phyloP scores from a whole-genome alignment of 2,113 vertebrate species.

The Patagioenas fasciata region DNA sequence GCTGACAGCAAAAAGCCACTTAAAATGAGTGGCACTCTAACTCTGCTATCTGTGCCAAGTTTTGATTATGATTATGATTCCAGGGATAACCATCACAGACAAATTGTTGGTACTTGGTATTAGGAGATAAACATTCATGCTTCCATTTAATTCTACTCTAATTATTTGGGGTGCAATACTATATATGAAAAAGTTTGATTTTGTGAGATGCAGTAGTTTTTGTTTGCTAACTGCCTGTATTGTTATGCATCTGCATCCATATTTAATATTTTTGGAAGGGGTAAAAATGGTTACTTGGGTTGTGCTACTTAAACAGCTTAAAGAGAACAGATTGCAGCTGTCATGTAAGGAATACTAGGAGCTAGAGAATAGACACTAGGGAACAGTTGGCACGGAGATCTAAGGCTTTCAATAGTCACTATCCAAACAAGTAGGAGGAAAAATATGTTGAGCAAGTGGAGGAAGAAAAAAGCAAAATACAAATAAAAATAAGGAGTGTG shows the following conservation, averaged over 20 bases:
- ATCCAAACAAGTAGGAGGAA: not conserved
- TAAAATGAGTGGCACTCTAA: not conserved
- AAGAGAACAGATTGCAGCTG: not conserved
- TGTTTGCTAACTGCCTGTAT: not conserved
- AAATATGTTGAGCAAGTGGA: not conserved
- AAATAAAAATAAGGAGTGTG: not conserved
- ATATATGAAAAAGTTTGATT: not conserved
- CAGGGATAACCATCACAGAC: not conserved
- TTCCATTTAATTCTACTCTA: not conserved
- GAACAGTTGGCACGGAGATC: not conserved
- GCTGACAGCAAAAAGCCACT: not conserved
- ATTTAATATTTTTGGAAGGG: not conserved
- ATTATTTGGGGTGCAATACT: not conserved
- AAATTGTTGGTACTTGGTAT: not conserved
- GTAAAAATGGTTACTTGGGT: not conserved
- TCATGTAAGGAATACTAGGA: not conserved
- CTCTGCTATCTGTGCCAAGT: not conserved
- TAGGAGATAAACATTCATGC: not conserved
- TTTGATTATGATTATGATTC: slow-evolving; percentile 14
- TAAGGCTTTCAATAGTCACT: not conserved
- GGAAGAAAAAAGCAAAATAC: not conserved
- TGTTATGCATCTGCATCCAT: not conserved
- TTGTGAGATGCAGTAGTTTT: not conserved
- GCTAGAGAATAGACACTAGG: not conserved
- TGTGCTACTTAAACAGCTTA: not conserved